phyloP scores from a whole-genome alignment of 2,888 invertebrate species.

The Aphelenchoides bicaudatus region DNA sequence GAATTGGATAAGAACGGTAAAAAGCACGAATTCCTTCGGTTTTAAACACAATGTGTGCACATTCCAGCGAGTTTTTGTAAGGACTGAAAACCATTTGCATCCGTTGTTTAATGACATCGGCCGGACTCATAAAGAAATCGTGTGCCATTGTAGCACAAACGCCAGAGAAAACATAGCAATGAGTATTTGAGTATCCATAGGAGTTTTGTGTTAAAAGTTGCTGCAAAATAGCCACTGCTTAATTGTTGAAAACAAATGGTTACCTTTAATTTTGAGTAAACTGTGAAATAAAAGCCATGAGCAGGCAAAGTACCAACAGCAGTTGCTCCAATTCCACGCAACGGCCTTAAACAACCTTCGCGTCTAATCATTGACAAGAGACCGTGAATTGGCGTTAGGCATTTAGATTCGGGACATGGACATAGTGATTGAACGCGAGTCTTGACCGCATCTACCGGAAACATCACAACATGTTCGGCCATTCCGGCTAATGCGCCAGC shows the following conservation, averaged over 20 bases:
- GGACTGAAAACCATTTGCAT: slow-evolving; percentile 96
- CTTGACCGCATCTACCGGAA: slow-evolving; percentile 76
- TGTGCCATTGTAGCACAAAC: slow-evolving; percentile 87
- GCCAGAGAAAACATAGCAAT: slow-evolving; percentile 70
- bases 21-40: slow-evolving; percentile 81
- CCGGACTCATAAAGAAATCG: slow-evolving; percentile 96
- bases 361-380: slow-evolving; percentile 60
- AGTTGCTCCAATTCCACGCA: slow-evolving; percentile 83
- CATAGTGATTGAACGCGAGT: slow-evolving; percentile 94
- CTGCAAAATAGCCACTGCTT: slow-evolving; percentile 66
- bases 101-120: slow-evolving; percentile 95
- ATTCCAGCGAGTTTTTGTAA: slow-evolving; percentile 80
- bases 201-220: slow-evolving; percentile 68
- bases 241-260: no score
- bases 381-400: slow-evolving; percentile 74
- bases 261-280: slow-evolving; percentile 75
- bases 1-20: slow-evolving; percentile 70
- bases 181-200: slow-evolving; percentile 60
- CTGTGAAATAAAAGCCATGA: slow-evolving; percentile 95
- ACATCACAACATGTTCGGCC: slow-evolving; percentile 98
- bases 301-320: slow-evolving; percentile 93
- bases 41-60: slow-evolving; percentile 68
- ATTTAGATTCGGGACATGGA: slow-evolving; percentile 69
- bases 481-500: slow-evolving; percentile 71
- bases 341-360: slow-evolving; percentile 85